A percentile compares a stretch with the other conserved stretches of the same genome.
phyloP scores from a whole-genome alignment of 2,797 vertebrate species.

The Enteromius paludinosus region DNA sequence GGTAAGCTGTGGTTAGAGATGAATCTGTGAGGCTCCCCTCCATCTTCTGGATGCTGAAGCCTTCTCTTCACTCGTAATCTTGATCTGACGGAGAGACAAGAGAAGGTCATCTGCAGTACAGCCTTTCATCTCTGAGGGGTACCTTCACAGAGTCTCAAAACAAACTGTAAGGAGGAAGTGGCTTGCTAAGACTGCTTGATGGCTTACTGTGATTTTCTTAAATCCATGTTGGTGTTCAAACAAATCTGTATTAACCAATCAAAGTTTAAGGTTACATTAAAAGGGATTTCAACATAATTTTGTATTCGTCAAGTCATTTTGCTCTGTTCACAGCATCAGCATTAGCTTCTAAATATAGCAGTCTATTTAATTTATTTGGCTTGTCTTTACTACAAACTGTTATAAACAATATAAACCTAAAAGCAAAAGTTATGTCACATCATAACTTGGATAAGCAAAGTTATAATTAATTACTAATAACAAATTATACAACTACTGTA shows the following conservation, averaged over 20 bases:
- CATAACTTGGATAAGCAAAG: not conserved
- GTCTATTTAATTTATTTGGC: not conserved
- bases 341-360: not conserved
- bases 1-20: conserved; percentile 19
- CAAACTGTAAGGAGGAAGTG: not conserved
- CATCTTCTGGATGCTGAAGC: conserved; percentile 3
- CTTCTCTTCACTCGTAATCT: not conserved
- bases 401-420: not conserved
- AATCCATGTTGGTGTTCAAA: not conserved
- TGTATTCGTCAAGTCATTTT: not conserved
- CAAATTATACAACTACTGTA: not conserved
- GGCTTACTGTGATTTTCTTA: not conserved
- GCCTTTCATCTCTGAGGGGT: not conserved
- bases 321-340: no score
- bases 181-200: not conserved
- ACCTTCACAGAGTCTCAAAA: not conserved
- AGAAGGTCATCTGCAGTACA: not conserved
- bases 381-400: not conserved
- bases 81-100: conserved; percentile 5
- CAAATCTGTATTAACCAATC: not conserved
- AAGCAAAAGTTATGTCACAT: not conserved
- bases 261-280: not conserved
- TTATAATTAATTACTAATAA: not conserved
- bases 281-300: not conserved
- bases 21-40: not conserved